Base-by-base conservation (phyloP, 2,888 invertebrate genomes). In the Melieria picta region DNA sequence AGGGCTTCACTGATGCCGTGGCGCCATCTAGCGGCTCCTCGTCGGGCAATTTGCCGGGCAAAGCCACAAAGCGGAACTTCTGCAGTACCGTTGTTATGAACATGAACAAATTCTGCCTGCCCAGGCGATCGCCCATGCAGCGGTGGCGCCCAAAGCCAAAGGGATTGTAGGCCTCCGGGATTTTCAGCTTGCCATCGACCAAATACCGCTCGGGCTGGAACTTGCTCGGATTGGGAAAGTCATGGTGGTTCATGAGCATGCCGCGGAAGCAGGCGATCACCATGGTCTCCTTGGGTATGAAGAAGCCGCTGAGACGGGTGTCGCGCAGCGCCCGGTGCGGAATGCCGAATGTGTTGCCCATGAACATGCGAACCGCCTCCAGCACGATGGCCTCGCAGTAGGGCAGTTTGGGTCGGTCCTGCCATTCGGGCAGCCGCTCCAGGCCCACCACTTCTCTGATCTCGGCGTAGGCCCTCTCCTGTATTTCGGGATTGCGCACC, bases 221-320 rank as follows among this genome's bases (percentile, higher is more conserved):
- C 4, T 87, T 84, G 73, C 92, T 89, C 0, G 94, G 92, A 65
- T 94, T 91, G 0, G 90, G 90, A 87, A 91, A 94, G 60, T 89
- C 88, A 0, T 89, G 88, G 7, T 91, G 89, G 77, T 92, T 90
- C 90, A 93, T 91, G 62, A 94, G 85, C 76, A 93, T 90, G 77
- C 91, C 91, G 60, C 92, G 91, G 81, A 92, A 92, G 83, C 94
- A 94, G 63, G 91, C 91, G 7, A 94, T 89, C 1, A 95, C 90
- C 92, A 94, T 93, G 4, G 94, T 93, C 77, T 94, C 92, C 93
- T 94, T 93, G 13, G 94, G 94, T 81, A 95, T 92, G 70, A 88
- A 87, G 82, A 92, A 92, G 63, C 94, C 95, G 79, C 90, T 89
- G 0, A 95, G 87, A 0, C 88, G 88, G 0, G 94, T 94, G 75